These are phyloP conservation scores for Agrotis clavis DNA, from an alignment of 2,888 invertebrate species.

Conservation along the genomic window DNA sequence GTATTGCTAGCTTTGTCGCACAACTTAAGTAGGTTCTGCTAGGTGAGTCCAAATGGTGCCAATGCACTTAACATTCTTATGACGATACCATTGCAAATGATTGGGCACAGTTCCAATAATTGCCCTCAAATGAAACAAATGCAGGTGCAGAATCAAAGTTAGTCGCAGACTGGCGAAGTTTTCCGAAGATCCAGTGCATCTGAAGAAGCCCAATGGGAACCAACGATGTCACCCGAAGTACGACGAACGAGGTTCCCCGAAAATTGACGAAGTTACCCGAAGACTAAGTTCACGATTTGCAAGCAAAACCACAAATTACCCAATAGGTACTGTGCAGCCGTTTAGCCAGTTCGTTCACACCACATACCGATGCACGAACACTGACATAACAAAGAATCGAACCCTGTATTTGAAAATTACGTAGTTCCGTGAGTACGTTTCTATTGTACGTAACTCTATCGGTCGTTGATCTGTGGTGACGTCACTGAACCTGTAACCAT, in stretches of 20 bases:
- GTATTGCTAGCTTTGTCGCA: conserved; percentile 10
- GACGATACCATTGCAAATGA: conserved; percentile 21
- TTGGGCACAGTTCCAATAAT: conserved; percentile 46
- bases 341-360: conserved; percentile 40
- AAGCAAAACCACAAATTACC: not conserved
- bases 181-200: not conserved
- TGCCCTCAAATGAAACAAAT: conserved; percentile 6
- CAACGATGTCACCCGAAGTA: not conserved
- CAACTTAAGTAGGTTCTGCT: conserved; percentile 11
- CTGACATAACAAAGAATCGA: conserved; percentile 49
- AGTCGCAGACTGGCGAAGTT: not conserved
- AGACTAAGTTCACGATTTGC: not conserved
- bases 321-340: conserved; percentile 5
- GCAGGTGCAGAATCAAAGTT: not conserved
- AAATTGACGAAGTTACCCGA: not conserved
- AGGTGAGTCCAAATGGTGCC: conserved; percentile 38
- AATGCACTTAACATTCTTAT: conserved; percentile 39
- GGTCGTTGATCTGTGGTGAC: conserved; percentile 51
- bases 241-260: not conserved
- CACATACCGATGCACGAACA: conserved; percentile 17
- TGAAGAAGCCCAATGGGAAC: no score
- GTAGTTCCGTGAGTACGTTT: conserved; percentile 40
- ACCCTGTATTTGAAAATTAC: conserved; percentile 49
- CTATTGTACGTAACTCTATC: conserved; percentile 53
- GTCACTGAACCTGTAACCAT: conserved; percentile 49